Conservation (phyloP, 2,113 vertebrate genomes). For the Burhinus bistriatus region DNA sequence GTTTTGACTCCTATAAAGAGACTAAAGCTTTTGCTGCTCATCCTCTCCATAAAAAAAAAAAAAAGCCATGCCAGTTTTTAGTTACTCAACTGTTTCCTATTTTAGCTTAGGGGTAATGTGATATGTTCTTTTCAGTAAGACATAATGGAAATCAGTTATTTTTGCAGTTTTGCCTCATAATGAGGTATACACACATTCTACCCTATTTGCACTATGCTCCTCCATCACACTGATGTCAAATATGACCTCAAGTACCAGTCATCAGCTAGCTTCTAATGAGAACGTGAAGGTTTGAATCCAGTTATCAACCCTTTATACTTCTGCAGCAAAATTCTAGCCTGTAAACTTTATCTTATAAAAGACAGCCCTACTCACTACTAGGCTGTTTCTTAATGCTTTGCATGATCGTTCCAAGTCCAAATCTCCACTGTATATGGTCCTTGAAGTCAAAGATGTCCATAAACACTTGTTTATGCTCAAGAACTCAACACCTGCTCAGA, state of each 20-base stretch:
- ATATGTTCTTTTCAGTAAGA: not conserved
- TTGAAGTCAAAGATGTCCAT: not conserved
- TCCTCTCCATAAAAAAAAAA: not conserved
- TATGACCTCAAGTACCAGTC: not conserved
- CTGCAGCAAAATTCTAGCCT: not conserved
- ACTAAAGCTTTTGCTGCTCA: constrained; percentile 13
- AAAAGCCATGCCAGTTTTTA: not conserved
- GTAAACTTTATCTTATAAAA: not conserved
- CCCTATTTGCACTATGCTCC: not conserved
- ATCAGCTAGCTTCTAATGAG: not conserved
- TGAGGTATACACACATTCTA: not conserved
- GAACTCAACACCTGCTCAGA: not conserved
- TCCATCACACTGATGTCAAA: constrained; percentile 36
- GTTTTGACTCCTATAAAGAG: constrained; percentile 4
- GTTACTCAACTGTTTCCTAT: constrained; percentile 25
- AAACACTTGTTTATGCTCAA: not conserved
- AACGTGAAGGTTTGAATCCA: not conserved
- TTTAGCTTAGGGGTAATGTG: constrained; percentile 14
- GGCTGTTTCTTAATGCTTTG: not conserved
- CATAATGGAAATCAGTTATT: constrained; percentile 21
- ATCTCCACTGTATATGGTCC: not conserved
- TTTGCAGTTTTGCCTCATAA: constrained; percentile 21
- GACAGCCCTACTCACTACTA: not conserved
- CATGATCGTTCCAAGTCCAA: not conserved
- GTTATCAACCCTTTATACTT: not conserved